Evolutionary conservation across 23 tunicate genomes (phyloP).

Genomic region (Ascidia mentula): DNA sequence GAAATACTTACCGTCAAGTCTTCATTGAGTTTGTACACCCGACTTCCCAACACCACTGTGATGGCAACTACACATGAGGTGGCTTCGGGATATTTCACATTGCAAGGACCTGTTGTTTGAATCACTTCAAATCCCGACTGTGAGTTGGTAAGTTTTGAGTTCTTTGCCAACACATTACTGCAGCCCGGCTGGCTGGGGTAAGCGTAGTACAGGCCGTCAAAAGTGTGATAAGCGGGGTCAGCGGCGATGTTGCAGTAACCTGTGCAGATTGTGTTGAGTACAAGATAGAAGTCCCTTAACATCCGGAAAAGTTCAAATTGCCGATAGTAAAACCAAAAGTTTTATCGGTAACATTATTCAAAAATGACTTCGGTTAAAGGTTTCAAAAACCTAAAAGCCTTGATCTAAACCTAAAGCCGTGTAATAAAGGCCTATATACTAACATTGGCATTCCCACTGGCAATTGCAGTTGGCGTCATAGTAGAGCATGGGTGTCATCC

Average conservation of each 20-base stretch:
- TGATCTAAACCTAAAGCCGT: too few relatives aligned
- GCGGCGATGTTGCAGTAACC: constrained; percentile 51
- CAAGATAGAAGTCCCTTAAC: too few relatives aligned
- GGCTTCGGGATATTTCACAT: constrained; percentile 8
- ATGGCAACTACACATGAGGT: constrained; percentile 22
- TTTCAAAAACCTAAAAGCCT: too few relatives aligned
- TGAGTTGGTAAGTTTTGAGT: not conserved
- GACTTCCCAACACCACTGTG: constrained; percentile 8
- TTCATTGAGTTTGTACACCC: constrained; percentile 1
- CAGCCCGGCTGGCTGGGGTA: constrained; percentile 21
- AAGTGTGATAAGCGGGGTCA: constrained; percentile 45
- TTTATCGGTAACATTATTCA: too few relatives aligned
- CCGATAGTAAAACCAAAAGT: too few relatives aligned
- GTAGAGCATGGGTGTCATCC: constrained; percentile 45
- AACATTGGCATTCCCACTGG: constrained; percentile 84
- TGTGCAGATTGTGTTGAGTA: too few relatives aligned
- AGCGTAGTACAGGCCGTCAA: constrained; percentile 41
- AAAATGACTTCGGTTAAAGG: too few relatives aligned
- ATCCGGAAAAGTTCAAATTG: too few relatives aligned
- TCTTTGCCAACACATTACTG: constrained; percentile 18
- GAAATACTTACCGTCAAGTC: constrained; percentile 22
- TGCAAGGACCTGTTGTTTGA: constrained; percentile 25
- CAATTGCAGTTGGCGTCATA: constrained; percentile 50
- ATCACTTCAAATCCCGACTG: not conserved
- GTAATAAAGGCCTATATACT: too few relatives aligned